Conservation (phyloP, 1,140 invertebrate genomes). For the Phenacoccus solenopsis region DNA sequence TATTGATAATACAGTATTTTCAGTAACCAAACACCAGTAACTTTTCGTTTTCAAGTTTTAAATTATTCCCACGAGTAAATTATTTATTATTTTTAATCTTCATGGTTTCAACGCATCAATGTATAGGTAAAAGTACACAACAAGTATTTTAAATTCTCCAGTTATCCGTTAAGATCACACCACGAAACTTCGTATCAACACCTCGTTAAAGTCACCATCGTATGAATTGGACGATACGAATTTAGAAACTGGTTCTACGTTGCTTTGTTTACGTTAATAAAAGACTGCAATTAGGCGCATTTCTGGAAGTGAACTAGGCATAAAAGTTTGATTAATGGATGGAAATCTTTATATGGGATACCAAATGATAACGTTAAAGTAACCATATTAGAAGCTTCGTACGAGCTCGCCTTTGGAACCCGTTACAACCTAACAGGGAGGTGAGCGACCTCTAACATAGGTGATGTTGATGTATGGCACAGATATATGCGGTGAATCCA, state of each 20-base stretch:
- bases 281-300: neutral
- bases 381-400: neutral
- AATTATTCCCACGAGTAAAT: too few species aligned
- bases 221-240: neutral
- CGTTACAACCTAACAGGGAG: slow-evolving; percentile 1
- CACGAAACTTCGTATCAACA: neutral
- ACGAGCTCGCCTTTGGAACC: neutral
- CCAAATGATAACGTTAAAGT: neutral
- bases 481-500: neutral
- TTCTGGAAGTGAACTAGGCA: neutral
- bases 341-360: neutral
- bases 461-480: neutral
- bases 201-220: neutral
- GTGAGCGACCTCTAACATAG: neutral
- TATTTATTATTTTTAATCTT: too few species aligned
- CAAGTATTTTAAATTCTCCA: too few species aligned
- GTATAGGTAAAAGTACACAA: too few species aligned
- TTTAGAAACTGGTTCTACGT: neutral
- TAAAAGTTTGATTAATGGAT: neutral
- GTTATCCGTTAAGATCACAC: neutral
- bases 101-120: too few species aligned
- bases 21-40: too few species aligned
- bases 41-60: too few species aligned
- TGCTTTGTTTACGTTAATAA: neutral
- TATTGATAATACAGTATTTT: too few species aligned